A percentile compares a stretch with the other conserved stretches of the same genome.
These are phyloP conservation scores for Myotis lucifugus DNA, from an alignment of 2,113 vertebrate genomes.

Conservation along the genomic window DNA sequence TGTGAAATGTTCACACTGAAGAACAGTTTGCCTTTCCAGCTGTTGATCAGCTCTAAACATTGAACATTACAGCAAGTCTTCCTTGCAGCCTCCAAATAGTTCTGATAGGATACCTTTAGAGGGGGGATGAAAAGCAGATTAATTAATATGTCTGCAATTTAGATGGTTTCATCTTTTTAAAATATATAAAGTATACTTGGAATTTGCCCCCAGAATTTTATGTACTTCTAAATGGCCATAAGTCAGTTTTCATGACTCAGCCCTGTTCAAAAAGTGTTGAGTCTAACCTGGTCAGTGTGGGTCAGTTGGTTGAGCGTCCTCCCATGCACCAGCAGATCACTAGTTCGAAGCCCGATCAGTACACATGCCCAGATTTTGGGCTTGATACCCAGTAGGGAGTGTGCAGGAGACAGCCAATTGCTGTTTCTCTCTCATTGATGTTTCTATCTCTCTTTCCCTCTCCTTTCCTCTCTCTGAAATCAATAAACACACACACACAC, in stretches of 20 bases:
- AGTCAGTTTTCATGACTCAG: conserved; percentile 46
- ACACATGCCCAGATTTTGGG: too few relatives aligned
- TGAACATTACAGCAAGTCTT: conserved; percentile 64
- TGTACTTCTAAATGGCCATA: conserved; percentile 60
- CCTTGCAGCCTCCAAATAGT: conserved; percentile 63
- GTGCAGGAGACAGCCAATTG: too few relatives aligned
- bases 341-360: too few relatives aligned
- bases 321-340: too few relatives aligned
- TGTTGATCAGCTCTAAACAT: conserved; percentile 73
- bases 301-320: too few relatives aligned
- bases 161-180: conserved; percentile 64
- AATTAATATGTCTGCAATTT: conserved; percentile 65
- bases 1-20: conserved; percentile 69
- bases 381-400: too few relatives aligned
- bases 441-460: too few relatives aligned
- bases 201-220: conserved; percentile 67
- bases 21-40: conserved; percentile 79
- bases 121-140: background rate
- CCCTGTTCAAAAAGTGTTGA: conserved; percentile 34
- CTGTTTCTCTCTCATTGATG: too few relatives aligned
- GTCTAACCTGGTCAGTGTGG: too few relatives aligned
- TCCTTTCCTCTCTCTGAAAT: too few relatives aligned
- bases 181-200: conserved; percentile 57
- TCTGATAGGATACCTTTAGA: conserved; percentile 28
- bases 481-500: too few relatives aligned